Conservation (phyloP, 2,113 vertebrate species). For the Nymphicus hollandicus region DNA sequence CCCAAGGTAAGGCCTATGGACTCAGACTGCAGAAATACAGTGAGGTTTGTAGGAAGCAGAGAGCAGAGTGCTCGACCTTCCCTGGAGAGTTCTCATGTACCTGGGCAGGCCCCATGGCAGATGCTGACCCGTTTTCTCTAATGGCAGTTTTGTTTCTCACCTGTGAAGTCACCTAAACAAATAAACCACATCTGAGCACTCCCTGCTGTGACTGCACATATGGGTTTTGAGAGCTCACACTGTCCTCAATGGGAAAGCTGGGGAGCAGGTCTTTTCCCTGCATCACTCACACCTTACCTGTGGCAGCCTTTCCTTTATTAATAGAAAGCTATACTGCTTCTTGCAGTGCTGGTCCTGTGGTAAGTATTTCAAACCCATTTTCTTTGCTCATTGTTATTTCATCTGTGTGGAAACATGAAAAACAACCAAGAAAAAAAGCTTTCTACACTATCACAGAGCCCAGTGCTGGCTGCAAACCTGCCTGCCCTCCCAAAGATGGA, state of each 20-base stretch:
- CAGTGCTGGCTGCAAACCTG: background rate
- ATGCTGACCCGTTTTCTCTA: background rate
- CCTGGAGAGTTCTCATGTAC: fast-evolving
- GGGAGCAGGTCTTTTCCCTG: background rate
- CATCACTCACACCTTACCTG: background rate
- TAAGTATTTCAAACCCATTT: background rate
- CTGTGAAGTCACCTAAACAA: background rate
- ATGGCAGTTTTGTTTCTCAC: background rate
- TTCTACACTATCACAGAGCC: background rate
- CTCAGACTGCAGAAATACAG: background rate
- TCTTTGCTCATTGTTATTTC: background rate
- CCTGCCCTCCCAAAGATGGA: background rate
- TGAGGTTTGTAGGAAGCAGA: background rate
- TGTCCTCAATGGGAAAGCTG: background rate
- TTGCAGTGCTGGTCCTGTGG: background rate
- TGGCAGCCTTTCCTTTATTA: background rate
- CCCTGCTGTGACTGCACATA: background rate
- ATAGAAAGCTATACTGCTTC: background rate
- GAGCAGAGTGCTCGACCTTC: background rate
- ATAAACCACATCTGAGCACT: background rate
- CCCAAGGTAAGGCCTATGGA: background rate
- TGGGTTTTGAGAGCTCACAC: background rate
- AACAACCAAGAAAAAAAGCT: background rate
- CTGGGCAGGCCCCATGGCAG: background rate
- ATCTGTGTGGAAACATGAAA: background rate